Conservation (phyloP, 2,888 invertebrate genomes). For the Trissolcus japonicus region DNA sequence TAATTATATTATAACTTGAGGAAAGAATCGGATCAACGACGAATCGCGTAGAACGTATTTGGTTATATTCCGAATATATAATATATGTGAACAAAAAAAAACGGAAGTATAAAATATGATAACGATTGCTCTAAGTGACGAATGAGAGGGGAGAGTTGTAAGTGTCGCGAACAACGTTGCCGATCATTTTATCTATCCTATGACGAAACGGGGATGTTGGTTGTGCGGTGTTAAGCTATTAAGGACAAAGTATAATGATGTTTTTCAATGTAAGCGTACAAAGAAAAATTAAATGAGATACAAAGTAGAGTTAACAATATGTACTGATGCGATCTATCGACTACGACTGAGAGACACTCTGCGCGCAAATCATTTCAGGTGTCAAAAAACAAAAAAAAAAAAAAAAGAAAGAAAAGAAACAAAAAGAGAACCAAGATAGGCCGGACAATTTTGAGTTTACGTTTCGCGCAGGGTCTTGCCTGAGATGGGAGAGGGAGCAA, state of each 20-base stretch:
- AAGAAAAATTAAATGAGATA: slow-evolving; percentile 54
- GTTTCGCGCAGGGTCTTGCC: background rate
- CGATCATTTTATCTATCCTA: slow-evolving; percentile 35
- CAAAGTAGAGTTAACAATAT: slow-evolving; percentile 52
- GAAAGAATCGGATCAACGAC: slow-evolving; percentile 60
- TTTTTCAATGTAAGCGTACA: slow-evolving; percentile 56
- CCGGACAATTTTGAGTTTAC: slow-evolving; percentile 7
- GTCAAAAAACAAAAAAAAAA: background rate
- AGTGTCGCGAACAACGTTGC: slow-evolving; percentile 40
- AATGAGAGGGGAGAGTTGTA: slow-evolving; percentile 40
- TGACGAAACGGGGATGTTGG: slow-evolving; percentile 42
- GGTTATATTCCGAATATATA: slow-evolving; percentile 56
- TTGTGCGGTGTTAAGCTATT: slow-evolving; percentile 30
- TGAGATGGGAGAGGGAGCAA: background rate
- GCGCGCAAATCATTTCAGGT: slow-evolving; percentile 24
- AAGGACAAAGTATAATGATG: slow-evolving; percentile 51
- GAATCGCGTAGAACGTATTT: slow-evolving; percentile 60
- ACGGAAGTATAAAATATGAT: slow-evolving; percentile 52
- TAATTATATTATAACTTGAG: slow-evolving; percentile 64
- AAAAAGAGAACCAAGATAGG: background rate
- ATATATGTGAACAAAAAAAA: slow-evolving; percentile 56
- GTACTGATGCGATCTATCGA: slow-evolving; percentile 54
- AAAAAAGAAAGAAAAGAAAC: slow-evolving; percentile 2
- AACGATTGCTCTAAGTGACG: slow-evolving; percentile 43
- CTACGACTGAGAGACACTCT: slow-evolving; percentile 44